phyloP scores from a whole-genome alignment of 2,113 vertebrate genomes.

The Indri indri region DNA sequence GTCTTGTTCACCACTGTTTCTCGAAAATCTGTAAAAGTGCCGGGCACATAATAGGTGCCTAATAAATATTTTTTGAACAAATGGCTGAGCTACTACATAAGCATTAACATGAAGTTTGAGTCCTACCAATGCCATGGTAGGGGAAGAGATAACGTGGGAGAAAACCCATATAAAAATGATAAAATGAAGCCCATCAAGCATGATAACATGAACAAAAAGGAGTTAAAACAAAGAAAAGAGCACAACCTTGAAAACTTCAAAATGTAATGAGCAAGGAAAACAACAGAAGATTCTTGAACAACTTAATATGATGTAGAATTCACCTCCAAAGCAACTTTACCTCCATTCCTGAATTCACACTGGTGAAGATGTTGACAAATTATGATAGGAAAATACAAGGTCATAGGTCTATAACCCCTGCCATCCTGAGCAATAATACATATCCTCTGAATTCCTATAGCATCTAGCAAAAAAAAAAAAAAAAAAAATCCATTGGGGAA shows the following conservation, averaged over 20 bases:
- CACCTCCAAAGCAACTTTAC: not conserved
- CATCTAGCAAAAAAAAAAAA: not conserved
- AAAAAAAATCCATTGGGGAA: not conserved
- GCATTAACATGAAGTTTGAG: not conserved
- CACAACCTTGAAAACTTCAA: not conserved
- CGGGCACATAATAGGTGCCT: not conserved
- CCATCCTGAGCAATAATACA: not conserved
- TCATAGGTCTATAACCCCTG: not conserved
- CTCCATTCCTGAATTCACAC: not conserved
- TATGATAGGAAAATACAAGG: not conserved
- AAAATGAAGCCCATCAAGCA: not conserved
- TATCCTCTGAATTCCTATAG: not conserved
- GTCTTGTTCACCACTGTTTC: not conserved
- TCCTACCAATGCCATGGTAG: not conserved
- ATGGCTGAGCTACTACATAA: not conserved
- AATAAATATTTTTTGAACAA: not conserved
- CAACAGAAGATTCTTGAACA: not conserved
- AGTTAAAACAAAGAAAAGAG: not conserved
- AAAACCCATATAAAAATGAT: not conserved
- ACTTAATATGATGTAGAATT: not conserved
- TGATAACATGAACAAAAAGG: not conserved
- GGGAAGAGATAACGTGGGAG: not conserved
- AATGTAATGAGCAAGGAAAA: not conserved
- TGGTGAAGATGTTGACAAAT: not conserved
- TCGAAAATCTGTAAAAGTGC: not conserved